These are phyloP conservation scores for Sebastes glaucus DNA, from an alignment of 2,797 vertebrate genomes.

Conservation along the genomic window DNA sequence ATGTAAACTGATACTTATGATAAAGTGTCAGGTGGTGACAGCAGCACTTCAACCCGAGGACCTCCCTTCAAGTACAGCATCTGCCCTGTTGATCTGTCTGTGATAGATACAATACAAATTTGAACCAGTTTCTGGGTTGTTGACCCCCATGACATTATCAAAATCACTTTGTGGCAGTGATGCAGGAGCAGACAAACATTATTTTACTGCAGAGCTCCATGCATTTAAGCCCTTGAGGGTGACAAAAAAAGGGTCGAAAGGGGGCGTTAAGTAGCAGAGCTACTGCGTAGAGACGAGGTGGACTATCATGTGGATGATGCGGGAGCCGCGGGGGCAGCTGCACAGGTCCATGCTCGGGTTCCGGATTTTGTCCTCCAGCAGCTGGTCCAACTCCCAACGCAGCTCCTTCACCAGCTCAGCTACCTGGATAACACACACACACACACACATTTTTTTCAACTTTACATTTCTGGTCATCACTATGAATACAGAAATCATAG, in stretches of 20 bases:
- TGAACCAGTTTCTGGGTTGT: not conserved
- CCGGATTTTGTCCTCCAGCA: conserved; percentile 96
- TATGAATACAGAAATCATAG: not conserved
- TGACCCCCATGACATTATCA: not conserved
- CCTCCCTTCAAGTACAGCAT: not conserved
- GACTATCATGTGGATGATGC: conserved; percentile 94
- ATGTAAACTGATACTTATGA: conserved; percentile 29
- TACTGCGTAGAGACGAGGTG: conserved; percentile 95
- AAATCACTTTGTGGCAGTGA: conserved; percentile 24
- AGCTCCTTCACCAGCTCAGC: conserved; percentile 95
- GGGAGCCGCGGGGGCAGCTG: conserved; percentile 92
- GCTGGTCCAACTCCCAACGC: conserved; percentile 93
- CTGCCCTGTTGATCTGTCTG: not conserved
- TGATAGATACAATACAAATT: not conserved
- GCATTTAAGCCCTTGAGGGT: conserved; percentile 18
- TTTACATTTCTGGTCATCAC: not conserved
- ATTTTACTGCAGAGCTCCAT: conserved; percentile 3
- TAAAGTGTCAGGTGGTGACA: conserved; percentile 2
- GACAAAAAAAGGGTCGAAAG: not conserved
- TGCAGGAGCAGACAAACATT: conserved; percentile 16
- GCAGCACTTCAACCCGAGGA: not conserved
- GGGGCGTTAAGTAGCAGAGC: not conserved
- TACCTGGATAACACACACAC: conserved; percentile 81
- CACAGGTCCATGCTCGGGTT: conserved; percentile 94
- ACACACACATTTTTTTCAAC: not conserved